Base-by-base conservation (phyloP, 2,797 vertebrate species). In the Aphelocoma californica region DNA sequence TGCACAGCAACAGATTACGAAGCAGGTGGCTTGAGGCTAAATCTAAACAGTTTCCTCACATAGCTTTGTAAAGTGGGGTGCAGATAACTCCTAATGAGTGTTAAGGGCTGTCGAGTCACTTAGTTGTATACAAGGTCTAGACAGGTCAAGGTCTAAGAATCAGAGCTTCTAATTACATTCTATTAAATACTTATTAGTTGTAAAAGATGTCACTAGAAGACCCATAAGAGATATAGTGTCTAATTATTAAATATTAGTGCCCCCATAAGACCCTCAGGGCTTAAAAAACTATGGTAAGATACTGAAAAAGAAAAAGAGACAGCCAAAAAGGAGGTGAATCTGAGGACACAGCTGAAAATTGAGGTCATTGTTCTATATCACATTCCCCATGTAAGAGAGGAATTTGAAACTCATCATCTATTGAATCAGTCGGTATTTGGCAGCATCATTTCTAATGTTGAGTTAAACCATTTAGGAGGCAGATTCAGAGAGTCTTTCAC, bases 1-100 rank as follows among this genome's bases (percentile, higher is more conserved):
- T 97, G 96, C 97, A 97, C 92, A 92, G 96, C 95, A 93, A 96
- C 97, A 97, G 97, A 98, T 98, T 98, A 97, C 38, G 10, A 96
- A 97, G 97, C 98, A 98, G 98, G 98, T 98, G 98, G 98, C 95
- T 97, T 97, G 60, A 94, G 97, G 98, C 91, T 98, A 98, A 98
- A 98, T 96, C 97, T 97, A 95, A 97, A 97, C 74, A 95, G 96
- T 98, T 98, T 98, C 97, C 97, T 98, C 96, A 79, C 92, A 95
- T 97, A 97, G 96, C 98, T 98, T 89, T 88, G 92, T 95, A 94
- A 97, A 97, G 97, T 97, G 97, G 96, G 97, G 93, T 95, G 95
- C 67, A 91, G 95, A 88, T 83, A 93, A 97, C 95, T 93, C 94
- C 90, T 97, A 96, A 96, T 90, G 96, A 97, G 96, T 78, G 95